A percentile compares a stretch with the other conserved stretches of the same genome.
Conservation (phyloP, 2,797 vertebrate species). For the Falco rusticolus region DNA sequence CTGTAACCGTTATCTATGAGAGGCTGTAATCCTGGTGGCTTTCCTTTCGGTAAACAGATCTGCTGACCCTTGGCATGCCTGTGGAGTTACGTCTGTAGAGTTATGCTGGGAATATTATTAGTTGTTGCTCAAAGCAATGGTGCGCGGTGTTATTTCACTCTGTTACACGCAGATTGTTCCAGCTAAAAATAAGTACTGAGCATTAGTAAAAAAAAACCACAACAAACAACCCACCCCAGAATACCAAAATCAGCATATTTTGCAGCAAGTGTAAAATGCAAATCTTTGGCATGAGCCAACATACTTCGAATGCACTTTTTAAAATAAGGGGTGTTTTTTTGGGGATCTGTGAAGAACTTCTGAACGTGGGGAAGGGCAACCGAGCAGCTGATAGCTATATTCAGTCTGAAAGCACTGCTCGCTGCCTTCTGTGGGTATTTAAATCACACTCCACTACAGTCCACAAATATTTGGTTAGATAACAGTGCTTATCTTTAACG, state of each 20-base stretch:
- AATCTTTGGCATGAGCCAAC: background rate
- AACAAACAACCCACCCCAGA: background rate
- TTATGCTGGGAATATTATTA: conserved; percentile 57
- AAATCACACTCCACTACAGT: conserved; percentile 25
- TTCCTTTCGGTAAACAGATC: conserved; percentile 56
- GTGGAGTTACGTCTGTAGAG: conserved; percentile 45
- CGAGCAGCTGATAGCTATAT: conserved; percentile 25
- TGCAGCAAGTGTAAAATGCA: background rate
- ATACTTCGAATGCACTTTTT: background rate
- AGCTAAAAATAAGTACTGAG: conserved; percentile 40
- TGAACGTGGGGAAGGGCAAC: background rate
- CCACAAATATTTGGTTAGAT: conserved; percentile 56
- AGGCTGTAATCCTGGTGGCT: conserved; percentile 36
- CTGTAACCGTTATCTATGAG: conserved; percentile 28
- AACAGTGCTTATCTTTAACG: background rate
- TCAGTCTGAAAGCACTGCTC: background rate
- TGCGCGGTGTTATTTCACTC: conserved; percentile 29
- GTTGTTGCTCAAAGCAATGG: conserved; percentile 52
- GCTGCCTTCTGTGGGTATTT: conserved; percentile 6
- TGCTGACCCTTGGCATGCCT: conserved; percentile 67
- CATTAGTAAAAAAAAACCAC: conserved; percentile 14
- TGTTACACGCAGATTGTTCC: conserved; percentile 14
- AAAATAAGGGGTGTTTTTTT: background rate
- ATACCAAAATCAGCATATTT: background rate
- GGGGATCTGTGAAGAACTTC: background rate